Percentiles rank a stretch among this genome's conserved stretches.
phyloP scores from a whole-genome alignment of 2,113 vertebrate species.

The Paratilapia polleni region DNA sequence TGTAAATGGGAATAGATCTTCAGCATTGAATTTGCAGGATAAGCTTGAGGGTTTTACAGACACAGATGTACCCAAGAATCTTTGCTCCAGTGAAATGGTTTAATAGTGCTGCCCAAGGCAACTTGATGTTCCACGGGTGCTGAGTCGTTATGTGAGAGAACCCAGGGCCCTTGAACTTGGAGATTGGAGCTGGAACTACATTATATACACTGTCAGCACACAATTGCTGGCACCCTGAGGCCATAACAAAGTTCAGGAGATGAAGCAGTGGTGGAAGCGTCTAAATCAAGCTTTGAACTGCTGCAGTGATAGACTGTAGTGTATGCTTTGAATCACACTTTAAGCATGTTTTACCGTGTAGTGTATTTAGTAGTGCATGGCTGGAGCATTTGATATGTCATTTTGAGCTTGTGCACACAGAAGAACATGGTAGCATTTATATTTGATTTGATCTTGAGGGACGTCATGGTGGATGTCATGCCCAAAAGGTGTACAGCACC shows the following conservation, averaged over 20 bases:
- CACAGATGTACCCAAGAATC: conserved; percentile 62
- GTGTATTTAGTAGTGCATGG: neutral
- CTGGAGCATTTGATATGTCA: conserved; percentile 21
- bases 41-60: conserved; percentile 50
- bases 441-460: conserved; percentile 51
- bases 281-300: conserved; percentile 61
- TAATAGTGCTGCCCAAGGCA: conserved; percentile 56
- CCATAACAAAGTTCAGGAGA: conserved; percentile 69
- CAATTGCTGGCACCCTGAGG: conserved; percentile 62
- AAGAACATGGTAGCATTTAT: conserved; percentile 37
- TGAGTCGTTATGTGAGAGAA: conserved; percentile 53
- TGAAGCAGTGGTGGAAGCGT: conserved; percentile 51
- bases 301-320: conserved; percentile 23
- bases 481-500: conserved; percentile 52
- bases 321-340: conserved; percentile 48
- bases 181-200: conserved; percentile 61
- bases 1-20: conserved; percentile 38
- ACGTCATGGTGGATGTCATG: conserved; percentile 44
- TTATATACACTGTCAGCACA: conserved; percentile 57
- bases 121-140: conserved; percentile 45
- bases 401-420: conserved; percentile 24
- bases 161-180: conserved; percentile 57
- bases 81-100: conserved; percentile 62
- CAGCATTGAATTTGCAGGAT: conserved; percentile 32
- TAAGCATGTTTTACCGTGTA: conserved; percentile 22